Evolutionary conservation across 2,888 invertebrate species (phyloP), one percentile per base, ranked within the genome.

Genomic region (Lasioglossum morio): DNA sequence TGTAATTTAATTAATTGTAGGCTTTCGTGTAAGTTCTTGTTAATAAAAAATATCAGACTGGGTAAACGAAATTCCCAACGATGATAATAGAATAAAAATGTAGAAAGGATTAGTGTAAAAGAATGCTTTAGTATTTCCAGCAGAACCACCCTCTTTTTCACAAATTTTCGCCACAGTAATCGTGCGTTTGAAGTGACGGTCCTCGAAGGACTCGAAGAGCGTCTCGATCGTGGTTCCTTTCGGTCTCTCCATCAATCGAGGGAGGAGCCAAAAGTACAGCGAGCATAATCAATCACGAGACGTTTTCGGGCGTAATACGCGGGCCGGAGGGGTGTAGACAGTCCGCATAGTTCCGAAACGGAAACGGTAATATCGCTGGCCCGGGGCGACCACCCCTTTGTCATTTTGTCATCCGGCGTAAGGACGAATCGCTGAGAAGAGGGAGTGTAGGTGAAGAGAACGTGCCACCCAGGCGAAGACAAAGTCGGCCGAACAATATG

Each of bases 341-440:
- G 93, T 91, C 92, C 92, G 93, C 94, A 94, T 94, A 94, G 94
- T 94, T 95, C 92, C 93, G 89, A 92, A 94, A 94, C 93, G 94
- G 93, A 94, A 94, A 94, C 92, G 94, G 94, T 94, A 94, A 95
- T 95, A 95, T 94, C 94, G 94, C 93, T 91, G 91, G 92, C 94
- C 93, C 91, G 72, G 90, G 93, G 94, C 93, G 92, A 93, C 92
- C 94, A 92, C 92, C 92, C 94, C 92, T 93, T 94, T 95, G 94
- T 95, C 94, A 94, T 94, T 94, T 94, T 94, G 94, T 94, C 94
- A 94, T 93, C 91, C 89, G 90, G 91, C 91, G 90, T 90, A 91
- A 92, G 92, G 90, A 89, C 87, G 89, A 90, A 87, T 82, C 85
- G 82, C 78, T 85, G 80, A 66, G 66, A 66, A 66, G 72, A 19